phyloP scores from a whole-genome alignment of 2,113 vertebrate species.

The Nyctereutes procyonoides region DNA sequence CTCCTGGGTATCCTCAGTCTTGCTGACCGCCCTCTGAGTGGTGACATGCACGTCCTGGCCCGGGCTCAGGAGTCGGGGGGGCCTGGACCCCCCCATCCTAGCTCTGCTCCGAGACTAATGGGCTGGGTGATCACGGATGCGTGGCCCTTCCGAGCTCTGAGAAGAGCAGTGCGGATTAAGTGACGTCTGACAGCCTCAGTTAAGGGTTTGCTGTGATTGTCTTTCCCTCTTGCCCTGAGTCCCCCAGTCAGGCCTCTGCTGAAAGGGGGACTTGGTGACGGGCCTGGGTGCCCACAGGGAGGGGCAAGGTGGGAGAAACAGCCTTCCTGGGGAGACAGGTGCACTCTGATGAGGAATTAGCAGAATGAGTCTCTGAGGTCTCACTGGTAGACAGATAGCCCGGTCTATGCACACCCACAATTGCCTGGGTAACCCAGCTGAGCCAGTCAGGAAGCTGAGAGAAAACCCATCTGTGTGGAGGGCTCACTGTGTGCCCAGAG shows the following conservation, averaged over 20 bases:
- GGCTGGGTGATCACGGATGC: background rate
- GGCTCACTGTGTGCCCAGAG: background rate
- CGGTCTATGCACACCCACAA: rapidly evolving
- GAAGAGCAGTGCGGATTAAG: background rate
- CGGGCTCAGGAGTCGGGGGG: background rate
- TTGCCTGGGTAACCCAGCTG: background rate
- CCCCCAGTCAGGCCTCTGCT: background rate
- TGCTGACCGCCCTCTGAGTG: background rate
- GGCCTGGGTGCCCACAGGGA: background rate
- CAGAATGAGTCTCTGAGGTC: background rate
- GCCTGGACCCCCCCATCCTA: background rate
- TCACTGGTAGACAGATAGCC: rapidly evolving
- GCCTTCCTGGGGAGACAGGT: background rate
- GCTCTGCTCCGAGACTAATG: background rate
- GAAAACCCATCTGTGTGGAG: background rate
- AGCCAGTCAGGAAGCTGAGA: background rate
- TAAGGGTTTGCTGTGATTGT: background rate
- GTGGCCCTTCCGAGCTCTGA: background rate
- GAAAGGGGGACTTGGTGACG: background rate
- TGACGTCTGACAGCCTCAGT: background rate
- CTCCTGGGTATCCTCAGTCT: background rate
- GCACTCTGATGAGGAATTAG: background rate
- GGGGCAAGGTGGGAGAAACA: background rate
- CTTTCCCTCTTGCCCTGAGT: background rate
- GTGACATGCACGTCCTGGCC: background rate